phyloP scores from a whole-genome alignment of 2,797 vertebrate genomes.

The Takifugu ocellatus region DNA sequence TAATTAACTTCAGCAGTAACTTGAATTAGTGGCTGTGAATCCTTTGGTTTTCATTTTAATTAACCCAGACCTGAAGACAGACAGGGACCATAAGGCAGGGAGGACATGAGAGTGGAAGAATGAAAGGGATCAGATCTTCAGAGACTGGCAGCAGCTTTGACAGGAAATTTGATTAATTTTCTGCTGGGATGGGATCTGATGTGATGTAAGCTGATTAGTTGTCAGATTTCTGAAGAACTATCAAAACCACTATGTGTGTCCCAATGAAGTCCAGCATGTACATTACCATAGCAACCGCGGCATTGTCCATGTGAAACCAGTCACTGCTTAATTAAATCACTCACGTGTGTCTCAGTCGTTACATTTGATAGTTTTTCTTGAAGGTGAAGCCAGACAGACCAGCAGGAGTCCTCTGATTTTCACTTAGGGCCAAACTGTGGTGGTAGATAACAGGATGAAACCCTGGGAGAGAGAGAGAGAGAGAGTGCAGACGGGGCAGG shows the following conservation, averaged over 20 bases:
- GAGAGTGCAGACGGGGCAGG: no score
- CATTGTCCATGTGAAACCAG: conserved; percentile 19
- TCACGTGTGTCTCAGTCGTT: not conserved
- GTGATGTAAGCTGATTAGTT: conserved; percentile 77
- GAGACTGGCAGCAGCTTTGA: conserved; percentile 76
- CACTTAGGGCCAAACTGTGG: no score
- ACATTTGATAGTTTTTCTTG: not conserved
- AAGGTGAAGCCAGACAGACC: not conserved
- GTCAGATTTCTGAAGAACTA: conserved; percentile 54
- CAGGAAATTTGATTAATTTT: conserved; percentile 77
- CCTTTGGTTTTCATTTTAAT: conserved; percentile 72
- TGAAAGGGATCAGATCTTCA: conserved; percentile 73
- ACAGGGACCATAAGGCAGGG: conserved; percentile 43
- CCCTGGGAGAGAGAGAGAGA: no score
- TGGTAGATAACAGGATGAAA: no score
- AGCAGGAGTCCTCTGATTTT: not conserved
- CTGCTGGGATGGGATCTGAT: conserved; percentile 70
- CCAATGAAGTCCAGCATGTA: conserved; percentile 40
- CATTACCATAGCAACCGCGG: conserved; percentile 36
- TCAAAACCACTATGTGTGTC: conserved; percentile 45
- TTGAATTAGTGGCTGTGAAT: conserved; percentile 72
- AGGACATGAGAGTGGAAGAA: conserved; percentile 49
- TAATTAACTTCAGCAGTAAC: conserved; percentile 61
- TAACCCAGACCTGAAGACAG: conserved; percentile 64
- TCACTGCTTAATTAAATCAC: conserved; percentile 9